These are phyloP conservation scores for Hydractinia symbiolongicarpus DNA, from an alignment of 30 jellyfish, hydroid and myxozoan genomes.

Conservation along the genomic window DNA sequence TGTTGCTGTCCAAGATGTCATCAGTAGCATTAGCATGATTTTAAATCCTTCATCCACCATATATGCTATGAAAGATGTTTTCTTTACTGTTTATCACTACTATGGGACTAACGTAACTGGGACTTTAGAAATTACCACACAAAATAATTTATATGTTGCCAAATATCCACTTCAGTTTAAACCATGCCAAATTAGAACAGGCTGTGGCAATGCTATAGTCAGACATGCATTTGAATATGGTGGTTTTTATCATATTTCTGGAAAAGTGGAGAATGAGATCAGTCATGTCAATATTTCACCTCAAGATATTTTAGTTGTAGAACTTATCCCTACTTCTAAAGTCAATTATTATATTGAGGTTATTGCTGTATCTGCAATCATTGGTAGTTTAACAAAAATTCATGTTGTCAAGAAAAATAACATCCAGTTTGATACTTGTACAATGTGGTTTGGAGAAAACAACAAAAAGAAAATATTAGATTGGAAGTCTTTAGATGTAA, in stretches of 20 bases:
- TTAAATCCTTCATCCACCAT: not conserved
- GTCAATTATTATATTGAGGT: not conserved
- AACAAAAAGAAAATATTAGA: not conserved
- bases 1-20: not conserved
- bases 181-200: not conserved
- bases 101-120: conserved; percentile 14
- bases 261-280: conserved; percentile 1
- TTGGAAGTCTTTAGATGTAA: not conserved
- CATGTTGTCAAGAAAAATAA: conserved; percentile 10
- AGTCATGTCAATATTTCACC: conserved; percentile 1
- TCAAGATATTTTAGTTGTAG: not conserved
- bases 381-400: conserved; percentile 14
- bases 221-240: not conserved
- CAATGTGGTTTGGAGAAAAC: conserved; percentile 1
- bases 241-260: not conserved
- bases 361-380: conserved; percentile 6
- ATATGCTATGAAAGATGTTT: not conserved
- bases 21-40: not conserved
- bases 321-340: not conserved
- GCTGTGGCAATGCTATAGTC: not conserved
- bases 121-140: conserved; percentile 9
- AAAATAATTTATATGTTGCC: not conserved
- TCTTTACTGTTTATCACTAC: not conserved
- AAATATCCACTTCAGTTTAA: not conserved
- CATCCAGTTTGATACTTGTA: not conserved